phyloP scores from a whole-genome alignment of 1,140 invertebrate species.

The Cecropterus lyciades region DNA sequence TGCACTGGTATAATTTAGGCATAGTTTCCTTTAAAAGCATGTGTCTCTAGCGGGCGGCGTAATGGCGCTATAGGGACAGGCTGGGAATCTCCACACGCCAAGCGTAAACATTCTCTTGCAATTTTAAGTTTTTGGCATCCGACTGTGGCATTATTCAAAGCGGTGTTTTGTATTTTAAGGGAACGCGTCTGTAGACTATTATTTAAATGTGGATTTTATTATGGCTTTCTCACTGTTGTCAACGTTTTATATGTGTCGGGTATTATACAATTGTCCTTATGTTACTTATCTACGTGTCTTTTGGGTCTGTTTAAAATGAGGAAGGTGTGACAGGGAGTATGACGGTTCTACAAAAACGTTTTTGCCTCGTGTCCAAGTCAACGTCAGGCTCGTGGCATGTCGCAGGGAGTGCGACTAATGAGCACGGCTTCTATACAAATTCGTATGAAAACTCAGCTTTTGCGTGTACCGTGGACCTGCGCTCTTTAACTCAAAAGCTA shows the following conservation, averaged over 20 bases:
- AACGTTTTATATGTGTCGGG: slow-evolving; percentile 28
- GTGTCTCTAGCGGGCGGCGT: slow-evolving; percentile 47
- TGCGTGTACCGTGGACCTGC: slow-evolving; percentile 1
- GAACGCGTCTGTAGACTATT: slow-evolving; percentile 40
- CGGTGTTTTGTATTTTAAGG: slow-evolving; percentile 50
- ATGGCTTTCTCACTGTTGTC: slow-evolving; percentile 40
- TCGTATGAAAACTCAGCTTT: slow-evolving; percentile 28
- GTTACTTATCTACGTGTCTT: neutral
- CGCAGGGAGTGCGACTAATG: slow-evolving; percentile 31
- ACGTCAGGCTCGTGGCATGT: neutral
- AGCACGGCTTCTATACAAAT: slow-evolving; percentile 22
- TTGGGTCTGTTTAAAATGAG: slow-evolving; percentile 3
- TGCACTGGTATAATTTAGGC: slow-evolving; percentile 51
- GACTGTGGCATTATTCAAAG: slow-evolving; percentile 59
- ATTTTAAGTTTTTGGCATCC: slow-evolving; percentile 70
- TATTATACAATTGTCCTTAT: slow-evolving; percentile 2
- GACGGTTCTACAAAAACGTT: slow-evolving; percentile 25
- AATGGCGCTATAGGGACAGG: slow-evolving; percentile 51
- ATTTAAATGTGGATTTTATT: slow-evolving; percentile 43
- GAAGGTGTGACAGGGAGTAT: slow-evolving; percentile 17
- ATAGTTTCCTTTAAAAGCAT: slow-evolving; percentile 67
- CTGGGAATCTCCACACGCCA: slow-evolving; percentile 43
- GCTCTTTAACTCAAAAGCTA: too few relatives aligned
- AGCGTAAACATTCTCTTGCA: slow-evolving; percentile 61
- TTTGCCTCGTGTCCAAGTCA: slow-evolving; percentile 13